These are phyloP conservation scores for Saguinus imperator DNA, from an alignment of 2,113 vertebrate genomes.

Conservation along the genomic window DNA sequence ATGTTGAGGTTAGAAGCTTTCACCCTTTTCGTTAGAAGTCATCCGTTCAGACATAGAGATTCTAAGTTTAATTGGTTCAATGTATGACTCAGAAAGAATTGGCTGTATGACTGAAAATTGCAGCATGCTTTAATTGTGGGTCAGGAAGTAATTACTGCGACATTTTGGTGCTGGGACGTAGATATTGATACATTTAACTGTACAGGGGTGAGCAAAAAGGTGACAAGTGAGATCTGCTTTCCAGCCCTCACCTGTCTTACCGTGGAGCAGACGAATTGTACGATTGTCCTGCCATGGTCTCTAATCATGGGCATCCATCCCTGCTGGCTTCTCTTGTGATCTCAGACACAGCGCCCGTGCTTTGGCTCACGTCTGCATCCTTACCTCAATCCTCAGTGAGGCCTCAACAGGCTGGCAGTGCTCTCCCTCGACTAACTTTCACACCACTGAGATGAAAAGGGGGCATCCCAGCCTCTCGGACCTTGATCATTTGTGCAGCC, in stretches of 20 bases:
- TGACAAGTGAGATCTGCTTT: neutral
- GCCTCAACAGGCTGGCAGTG: neutral
- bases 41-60: constrained; percentile 38
- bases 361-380: neutral
- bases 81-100: constrained; percentile 44
- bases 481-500: too few relatives aligned
- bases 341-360: neutral
- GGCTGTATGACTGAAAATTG: constrained; percentile 41
- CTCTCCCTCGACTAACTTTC: neutral
- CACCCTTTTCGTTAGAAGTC: constrained; percentile 65
- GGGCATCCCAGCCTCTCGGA: neutral
- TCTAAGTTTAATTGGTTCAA: constrained; percentile 53
- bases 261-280: neutral
- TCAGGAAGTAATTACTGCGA: constrained; percentile 34
- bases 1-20: constrained; percentile 72
- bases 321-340: neutral
- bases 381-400: neutral
- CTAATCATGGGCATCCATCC: neutral
- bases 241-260: neutral
- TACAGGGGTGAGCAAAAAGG: neutral
- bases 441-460: neutral
- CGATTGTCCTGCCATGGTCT: neutral
- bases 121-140: constrained; percentile 25
- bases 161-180: constrained; percentile 31
- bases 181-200: neutral